phyloP scores from a whole-genome alignment of 2,888 invertebrate genomes.

The Philonicus albiceps region DNA sequence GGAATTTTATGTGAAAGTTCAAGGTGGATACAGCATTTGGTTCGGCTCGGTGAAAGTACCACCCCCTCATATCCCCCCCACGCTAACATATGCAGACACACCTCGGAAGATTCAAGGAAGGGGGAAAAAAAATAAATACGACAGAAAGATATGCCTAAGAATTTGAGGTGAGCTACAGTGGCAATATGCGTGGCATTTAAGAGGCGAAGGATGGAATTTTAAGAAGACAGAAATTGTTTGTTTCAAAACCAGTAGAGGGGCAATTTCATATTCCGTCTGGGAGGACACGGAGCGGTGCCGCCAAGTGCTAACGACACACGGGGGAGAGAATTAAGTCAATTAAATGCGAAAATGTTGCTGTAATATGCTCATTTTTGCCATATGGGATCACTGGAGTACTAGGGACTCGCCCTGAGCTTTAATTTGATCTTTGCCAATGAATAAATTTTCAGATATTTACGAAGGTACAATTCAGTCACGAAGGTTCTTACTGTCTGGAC shows the following conservation, averaged over 20 bases:
- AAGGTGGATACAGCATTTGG: constrained; percentile 29
- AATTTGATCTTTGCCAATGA: neutral
- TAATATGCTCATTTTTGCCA: neutral
- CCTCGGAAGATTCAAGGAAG: neutral
- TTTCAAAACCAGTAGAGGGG: neutral
- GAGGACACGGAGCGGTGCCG: neutral
- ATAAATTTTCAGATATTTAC: neutral
- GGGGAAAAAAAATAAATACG: neutral
- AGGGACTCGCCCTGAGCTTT: neutral
- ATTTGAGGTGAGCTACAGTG: neutral
- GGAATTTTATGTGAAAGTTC: constrained; percentile 45
- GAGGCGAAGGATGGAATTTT: neutral
- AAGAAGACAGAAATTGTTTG: constrained; percentile 7
- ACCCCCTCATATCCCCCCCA: neutral
- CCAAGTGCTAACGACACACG: neutral
- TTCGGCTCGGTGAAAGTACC: neutral
- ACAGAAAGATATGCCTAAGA: neutral
- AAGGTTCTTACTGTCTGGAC: neutral
- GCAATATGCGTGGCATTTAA: constrained; percentile 11
- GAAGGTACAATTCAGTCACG: neutral
- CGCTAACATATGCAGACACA: neutral
- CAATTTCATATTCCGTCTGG: neutral
- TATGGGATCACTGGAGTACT: neutral
- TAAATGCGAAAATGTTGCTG: neutral
- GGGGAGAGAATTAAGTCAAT: neutral